phyloP scores from a whole-genome alignment of 2,888 invertebrate genomes.

The Iselma pallidipennis region DNA sequence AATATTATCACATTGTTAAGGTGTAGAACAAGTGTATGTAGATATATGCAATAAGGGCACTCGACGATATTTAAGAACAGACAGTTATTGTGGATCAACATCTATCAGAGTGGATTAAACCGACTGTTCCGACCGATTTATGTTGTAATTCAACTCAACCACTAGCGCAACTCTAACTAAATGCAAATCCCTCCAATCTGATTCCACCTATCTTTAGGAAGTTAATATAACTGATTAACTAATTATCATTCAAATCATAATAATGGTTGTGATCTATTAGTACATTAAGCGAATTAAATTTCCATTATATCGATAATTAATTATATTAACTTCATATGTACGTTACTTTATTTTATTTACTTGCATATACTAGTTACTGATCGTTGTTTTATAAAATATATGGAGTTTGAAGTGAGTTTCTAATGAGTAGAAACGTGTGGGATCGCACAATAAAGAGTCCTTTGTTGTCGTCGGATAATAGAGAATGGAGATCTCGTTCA shows the following conservation, averaged over 20 bases:
- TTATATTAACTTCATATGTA: too few species aligned
- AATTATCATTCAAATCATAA: background rate
- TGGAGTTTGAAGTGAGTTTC: too few species aligned
- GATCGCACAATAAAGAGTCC: constrained; percentile 6
- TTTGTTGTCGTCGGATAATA: constrained; percentile 5
- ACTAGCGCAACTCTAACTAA: background rate
- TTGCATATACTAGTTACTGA: too few species aligned
- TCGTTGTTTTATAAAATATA: too few species aligned
- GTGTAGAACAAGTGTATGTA: background rate
- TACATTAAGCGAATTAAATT: background rate
- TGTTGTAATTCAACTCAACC: background rate
- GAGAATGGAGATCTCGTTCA: constrained; percentile 17
- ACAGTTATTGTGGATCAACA: background rate
- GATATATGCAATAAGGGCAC: background rate
- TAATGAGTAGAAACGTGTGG: background rate
- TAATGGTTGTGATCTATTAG: background rate
- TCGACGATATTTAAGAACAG: background rate
- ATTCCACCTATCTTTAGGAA: background rate
- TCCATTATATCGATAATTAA: background rate
- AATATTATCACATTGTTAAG: background rate
- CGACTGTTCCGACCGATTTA: background rate
- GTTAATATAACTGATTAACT: background rate
- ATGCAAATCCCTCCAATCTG: background rate
- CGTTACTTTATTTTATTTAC: too few species aligned
- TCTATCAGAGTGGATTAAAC: background rate